A percentile compares a stretch with the other conserved stretches of the same genome.
Conservation (phyloP, 2,113 vertebrate genomes). For the Anthoscopus minutus region DNA sequence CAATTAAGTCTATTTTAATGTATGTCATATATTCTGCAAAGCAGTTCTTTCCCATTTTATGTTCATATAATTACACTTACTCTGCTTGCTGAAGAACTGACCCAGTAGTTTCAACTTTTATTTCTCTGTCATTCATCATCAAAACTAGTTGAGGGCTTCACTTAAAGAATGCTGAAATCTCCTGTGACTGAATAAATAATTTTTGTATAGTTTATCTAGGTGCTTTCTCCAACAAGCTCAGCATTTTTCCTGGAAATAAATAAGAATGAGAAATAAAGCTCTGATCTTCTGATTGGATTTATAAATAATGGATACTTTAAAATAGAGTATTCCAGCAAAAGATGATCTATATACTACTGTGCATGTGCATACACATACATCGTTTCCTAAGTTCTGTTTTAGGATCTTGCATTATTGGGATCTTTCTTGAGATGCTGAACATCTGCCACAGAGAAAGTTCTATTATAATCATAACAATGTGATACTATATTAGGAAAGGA, state of each 20-base stretch:
- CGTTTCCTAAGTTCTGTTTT: constrained; percentile 16
- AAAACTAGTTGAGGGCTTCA: not conserved
- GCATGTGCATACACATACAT: not conserved
- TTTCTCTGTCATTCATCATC: not conserved
- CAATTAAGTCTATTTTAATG: not conserved
- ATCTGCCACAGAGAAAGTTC: not conserved
- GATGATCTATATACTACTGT: not conserved
- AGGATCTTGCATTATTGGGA: not conserved
- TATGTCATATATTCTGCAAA: not conserved
- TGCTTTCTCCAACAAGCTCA: not conserved
- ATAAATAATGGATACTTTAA: constrained; percentile 19
- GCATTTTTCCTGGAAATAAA: not conserved
- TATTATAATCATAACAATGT: not conserved
- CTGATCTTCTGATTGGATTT: not conserved
- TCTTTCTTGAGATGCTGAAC: constrained; percentile 16
- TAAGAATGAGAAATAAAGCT: constrained; percentile 10
- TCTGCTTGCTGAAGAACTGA: not conserved
- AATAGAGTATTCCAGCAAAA: not conserved
- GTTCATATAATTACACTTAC: not conserved
- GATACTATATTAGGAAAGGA: constrained; percentile 16
- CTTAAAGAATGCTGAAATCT: not conserved
- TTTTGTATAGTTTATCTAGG: not conserved
- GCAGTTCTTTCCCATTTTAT: not conserved
- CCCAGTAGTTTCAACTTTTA: not conserved
- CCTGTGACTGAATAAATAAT: not conserved